A percentile compares a stretch with the other conserved stretches of the same genome.
Conservation (phyloP, 92 coral and sea anemone species). For the Isaurus tuberculatus region DNA sequence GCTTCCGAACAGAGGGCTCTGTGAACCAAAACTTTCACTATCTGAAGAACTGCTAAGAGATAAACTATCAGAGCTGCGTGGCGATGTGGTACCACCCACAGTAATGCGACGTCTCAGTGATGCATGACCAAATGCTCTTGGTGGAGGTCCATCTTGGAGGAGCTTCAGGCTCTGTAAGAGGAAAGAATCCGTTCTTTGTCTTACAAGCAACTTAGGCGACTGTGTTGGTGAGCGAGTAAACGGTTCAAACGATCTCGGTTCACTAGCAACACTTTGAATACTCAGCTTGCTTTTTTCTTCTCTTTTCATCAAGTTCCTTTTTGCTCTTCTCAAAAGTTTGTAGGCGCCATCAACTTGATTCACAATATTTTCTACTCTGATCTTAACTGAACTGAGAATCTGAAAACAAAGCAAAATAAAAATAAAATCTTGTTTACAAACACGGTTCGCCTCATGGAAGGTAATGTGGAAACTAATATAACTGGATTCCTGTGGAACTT, state of each 20-base stretch:
- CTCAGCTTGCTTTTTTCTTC: slow-evolving; percentile 92
- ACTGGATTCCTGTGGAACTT: no score
- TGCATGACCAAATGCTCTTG: slow-evolving; percentile 40
- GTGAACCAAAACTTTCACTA: slow-evolving; percentile 73
- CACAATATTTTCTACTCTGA: slow-evolving; percentile 82
- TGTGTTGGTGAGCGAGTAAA: slow-evolving; percentile 57
- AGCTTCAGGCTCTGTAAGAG: slow-evolving; percentile 59
- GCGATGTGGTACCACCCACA: background rate
- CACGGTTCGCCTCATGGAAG: background rate
- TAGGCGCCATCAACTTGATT: slow-evolving; percentile 81
- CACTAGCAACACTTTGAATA: slow-evolving; percentile 79
- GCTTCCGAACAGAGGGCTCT: slow-evolving; percentile 81
- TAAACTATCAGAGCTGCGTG: slow-evolving; percentile 59
- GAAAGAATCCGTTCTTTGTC: slow-evolving; percentile 74
- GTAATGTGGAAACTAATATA: background rate
- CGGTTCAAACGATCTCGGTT: slow-evolving; percentile 63
- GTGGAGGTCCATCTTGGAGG: slow-evolving; percentile 75
- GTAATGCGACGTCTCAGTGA: background rate
- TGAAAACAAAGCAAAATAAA: no score
- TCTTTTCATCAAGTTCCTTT: slow-evolving; percentile 83
- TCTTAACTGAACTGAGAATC: slow-evolving; percentile 94
- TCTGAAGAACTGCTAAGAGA: slow-evolving; percentile 75
- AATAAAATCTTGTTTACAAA: no score
- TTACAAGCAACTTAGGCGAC: slow-evolving; percentile 54
- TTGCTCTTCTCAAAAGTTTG: slow-evolving; percentile 82